A percentile compares a stretch with the other conserved stretches of the same genome.
Evolutionary conservation across 2,113 vertebrate species (phyloP).

Genomic region (Dipodomys spectabilis): DNA sequence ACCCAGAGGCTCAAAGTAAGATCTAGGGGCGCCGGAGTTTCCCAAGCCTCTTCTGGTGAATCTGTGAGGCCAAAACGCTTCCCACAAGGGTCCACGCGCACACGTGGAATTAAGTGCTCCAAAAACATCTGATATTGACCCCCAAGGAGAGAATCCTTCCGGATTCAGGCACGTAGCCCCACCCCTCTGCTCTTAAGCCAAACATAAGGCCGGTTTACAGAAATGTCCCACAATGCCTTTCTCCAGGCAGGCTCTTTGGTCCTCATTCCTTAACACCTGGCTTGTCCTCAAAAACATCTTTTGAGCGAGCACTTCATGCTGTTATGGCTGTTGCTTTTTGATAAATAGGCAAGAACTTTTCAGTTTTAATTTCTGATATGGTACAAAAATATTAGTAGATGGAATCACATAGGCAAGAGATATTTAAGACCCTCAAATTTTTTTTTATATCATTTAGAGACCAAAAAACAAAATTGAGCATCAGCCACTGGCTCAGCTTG

Average conservation of each 20-base stretch:
- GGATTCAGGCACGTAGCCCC: not conserved
- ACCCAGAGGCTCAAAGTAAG: not conserved
- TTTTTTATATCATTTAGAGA: no score
- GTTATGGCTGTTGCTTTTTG: not conserved
- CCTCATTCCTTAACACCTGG: no score
- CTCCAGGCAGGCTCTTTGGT: not conserved
- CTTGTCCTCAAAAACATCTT: not conserved
- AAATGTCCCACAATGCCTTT: fast-evolving
- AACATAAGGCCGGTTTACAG: not conserved
- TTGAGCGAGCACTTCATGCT: fast-evolving
- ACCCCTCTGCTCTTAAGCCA: fast-evolving
- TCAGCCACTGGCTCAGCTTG: fast-evolving
- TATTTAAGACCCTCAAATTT: not conserved
- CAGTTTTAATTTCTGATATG: not conserved
- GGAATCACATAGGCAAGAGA: not conserved
- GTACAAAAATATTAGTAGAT: not conserved
- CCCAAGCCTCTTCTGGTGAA: not conserved
- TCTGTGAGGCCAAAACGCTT: no score
- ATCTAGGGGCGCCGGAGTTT: fast-evolving
- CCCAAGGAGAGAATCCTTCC: no score
- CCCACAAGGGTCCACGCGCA: no score
- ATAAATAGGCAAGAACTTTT: not conserved
- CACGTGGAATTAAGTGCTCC: not conserved
- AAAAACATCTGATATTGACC: not conserved
- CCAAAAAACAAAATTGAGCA: not conserved